phyloP scores from a whole-genome alignment of 2,888 invertebrate genomes.

The Caenorhabditis angaria region DNA sequence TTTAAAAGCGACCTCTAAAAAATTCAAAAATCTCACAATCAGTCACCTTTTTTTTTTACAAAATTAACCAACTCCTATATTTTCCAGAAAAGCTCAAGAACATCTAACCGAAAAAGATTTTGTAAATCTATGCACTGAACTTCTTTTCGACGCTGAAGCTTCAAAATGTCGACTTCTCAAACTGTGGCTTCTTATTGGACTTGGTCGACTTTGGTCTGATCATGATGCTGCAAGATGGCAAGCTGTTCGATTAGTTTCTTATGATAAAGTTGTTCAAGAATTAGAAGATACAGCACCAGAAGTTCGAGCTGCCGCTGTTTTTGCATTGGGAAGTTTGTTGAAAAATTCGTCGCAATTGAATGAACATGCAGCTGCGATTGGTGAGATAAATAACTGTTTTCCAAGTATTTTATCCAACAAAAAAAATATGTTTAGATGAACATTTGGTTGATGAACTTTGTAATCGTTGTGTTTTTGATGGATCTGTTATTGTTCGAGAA shows the following conservation, averaged over 20 bases:
- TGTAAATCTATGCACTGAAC: constrained; percentile 90
- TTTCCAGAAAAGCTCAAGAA: constrained; percentile 75
- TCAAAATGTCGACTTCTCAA: constrained; percentile 74
- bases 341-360: constrained; percentile 66
- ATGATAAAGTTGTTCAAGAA: constrained; percentile 81
- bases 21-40: background rate
- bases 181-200: constrained; percentile 87
- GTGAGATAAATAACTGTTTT: constrained; percentile 1
- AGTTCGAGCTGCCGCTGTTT: constrained; percentile 91
- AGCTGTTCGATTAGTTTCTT: constrained; percentile 92
- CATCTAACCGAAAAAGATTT: constrained; percentile 84
- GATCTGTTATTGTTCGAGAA: constrained; percentile 85
- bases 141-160: constrained; percentile 79
- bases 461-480: constrained; percentile 83
- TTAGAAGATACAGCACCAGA: constrained; percentile 83
- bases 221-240: constrained; percentile 86
- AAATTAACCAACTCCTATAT: constrained; percentile 14
- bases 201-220: constrained; percentile 89
- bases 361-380: constrained; percentile 69
- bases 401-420: background rate
- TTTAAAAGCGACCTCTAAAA: background rate
- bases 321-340: constrained; percentile 81
- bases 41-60: background rate
- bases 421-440: constrained; percentile 76
- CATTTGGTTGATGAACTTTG: constrained; percentile 88